Base-by-base conservation (phyloP, 1,140 invertebrate genomes). In the Himalopsyche phryganea region DNA sequence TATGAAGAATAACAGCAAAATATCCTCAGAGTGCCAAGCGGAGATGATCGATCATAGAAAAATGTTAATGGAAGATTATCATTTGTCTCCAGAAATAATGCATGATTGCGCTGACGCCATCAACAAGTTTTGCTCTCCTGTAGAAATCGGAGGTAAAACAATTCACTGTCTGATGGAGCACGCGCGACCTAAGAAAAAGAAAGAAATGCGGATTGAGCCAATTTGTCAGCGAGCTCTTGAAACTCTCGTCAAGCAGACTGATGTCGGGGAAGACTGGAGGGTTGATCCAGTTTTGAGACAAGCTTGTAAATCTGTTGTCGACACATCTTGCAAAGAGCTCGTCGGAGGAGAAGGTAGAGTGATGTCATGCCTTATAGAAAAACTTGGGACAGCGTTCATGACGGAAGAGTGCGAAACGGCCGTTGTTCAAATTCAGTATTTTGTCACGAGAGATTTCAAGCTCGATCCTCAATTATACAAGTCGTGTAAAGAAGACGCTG, bases 81-180 rank as follows among this genome's bases (percentile, higher is more conserved):
- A 90, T 65, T 75, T 98, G 3, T 93, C 89, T 11, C 95, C 95
- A 2, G 94, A 98, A 74, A 83, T 98, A 49, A 91, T 98, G 41
- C 83, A 86, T 63, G 84, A 85, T 32, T 99, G 96, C 77, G 85
- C 89, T 1, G 82, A 86, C 63, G 96, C 98, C 70, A 94, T 97
- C 55, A 77, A 79, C 20, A 81, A 71, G 15, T 86, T 87, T 68
- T 92, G 90, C 69, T 82, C 79, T 60, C 81, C 82, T 6, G 73
- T 91, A 47, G 88, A 92, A 72, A 71, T 85, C 50, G 89, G 87
- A 19, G 94, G 94, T 0, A 87, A 87, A 68, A 97, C 94, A 0
- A 88, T 99, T 61, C 96, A 98, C 74, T 99, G 96, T 72, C 76
- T 99, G 40, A 95, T 99, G 93, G 88, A 91, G 48, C 87, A 94